Conservation (phyloP, 2,888 invertebrate species). For the Philereme vetulata region DNA sequence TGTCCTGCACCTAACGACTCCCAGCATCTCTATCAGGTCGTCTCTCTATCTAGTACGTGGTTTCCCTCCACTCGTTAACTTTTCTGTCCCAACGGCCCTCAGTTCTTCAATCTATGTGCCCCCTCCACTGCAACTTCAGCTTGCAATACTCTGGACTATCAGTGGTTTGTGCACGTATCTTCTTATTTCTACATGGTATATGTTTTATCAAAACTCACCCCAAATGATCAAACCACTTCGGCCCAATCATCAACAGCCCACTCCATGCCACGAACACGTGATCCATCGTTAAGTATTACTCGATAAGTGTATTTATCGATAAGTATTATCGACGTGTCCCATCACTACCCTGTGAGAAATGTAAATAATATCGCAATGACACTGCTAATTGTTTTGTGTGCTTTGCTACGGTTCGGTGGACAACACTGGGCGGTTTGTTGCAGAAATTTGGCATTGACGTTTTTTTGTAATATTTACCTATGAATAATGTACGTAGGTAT, state of each 20-base stretch:
- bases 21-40: no score
- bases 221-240: conserved; percentile 28
- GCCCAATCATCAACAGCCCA: conserved; percentile 32
- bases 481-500: background rate
- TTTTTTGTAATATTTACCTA: conserved; percentile 10
- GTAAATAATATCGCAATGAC: conserved; percentile 29
- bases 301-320: conserved; percentile 27
- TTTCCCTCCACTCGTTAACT: no score
- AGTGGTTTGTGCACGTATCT: no score
- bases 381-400: conserved; percentile 23
- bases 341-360: conserved; percentile 34
- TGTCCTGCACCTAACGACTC: no score
- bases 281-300: conserved; percentile 23
- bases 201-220: conserved; percentile 15
- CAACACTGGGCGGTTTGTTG: conserved; percentile 17
- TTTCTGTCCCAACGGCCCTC: no score
- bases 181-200: background rate
- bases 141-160: no score
- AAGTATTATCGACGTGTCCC: conserved; percentile 28
- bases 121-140: no score
- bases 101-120: no score
- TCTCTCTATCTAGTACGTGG: no score
- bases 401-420: conserved; percentile 20
- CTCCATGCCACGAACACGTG: conserved; percentile 33
- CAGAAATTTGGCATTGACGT: conserved; percentile 14